These are phyloP conservation scores for Tychaedon coryphoeus DNA, from an alignment of 2,113 vertebrate genomes.

Conservation along the genomic window DNA sequence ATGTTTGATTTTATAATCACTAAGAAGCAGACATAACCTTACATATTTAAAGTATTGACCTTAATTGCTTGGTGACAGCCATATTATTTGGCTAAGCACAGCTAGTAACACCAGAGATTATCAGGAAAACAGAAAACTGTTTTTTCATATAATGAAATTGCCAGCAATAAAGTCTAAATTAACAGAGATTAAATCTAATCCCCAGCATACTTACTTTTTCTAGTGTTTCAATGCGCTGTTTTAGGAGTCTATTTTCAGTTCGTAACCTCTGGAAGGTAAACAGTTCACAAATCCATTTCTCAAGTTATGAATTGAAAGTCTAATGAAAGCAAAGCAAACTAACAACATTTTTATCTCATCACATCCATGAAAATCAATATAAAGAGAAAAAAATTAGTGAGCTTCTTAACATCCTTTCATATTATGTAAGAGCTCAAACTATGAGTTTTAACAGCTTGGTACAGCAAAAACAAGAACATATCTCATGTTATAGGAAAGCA, in stretches of 20 bases:
- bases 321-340: background rate
- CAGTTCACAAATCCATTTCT: background rate
- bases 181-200: background rate
- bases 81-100: background rate
- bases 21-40: background rate
- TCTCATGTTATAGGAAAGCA: rapidly evolving
- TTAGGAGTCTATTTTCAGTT: conserved; percentile 94
- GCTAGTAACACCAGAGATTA: background rate
- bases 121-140: background rate
- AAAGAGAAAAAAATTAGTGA: background rate
- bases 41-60: background rate
- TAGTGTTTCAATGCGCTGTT: conserved; percentile 96
- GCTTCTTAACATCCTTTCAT: background rate
- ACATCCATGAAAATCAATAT: background rate
- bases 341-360: background rate
- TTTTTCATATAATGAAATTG: background rate
- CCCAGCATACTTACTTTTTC: conserved; percentile 89
- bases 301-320: background rate
- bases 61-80: background rate
- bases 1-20: background rate
- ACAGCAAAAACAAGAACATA: background rate
- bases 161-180: background rate
- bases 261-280: conserved; percentile 86
- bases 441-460: background rate
- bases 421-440: background rate